Conservation (phyloP, 2,888 invertebrate species). For the Drosophila histrio region DNA sequence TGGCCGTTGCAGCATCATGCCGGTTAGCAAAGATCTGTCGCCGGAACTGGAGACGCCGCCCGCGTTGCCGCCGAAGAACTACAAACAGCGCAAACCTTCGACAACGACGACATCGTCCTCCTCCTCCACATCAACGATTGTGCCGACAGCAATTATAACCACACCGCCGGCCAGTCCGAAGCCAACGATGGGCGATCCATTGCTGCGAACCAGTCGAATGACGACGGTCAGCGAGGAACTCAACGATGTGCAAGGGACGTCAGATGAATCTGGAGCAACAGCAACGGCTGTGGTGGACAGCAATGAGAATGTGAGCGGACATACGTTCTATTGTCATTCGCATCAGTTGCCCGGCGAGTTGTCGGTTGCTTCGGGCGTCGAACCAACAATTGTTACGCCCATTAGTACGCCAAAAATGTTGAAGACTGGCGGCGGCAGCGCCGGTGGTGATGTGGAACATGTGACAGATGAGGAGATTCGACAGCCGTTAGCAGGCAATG, state of each 20-base stretch:
- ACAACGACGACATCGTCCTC: no score
- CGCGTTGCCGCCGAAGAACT: conserved; percentile 87
- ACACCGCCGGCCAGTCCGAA: conserved; percentile 84
- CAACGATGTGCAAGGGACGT: conserved; percentile 48
- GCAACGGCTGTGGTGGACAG: conserved; percentile 23
- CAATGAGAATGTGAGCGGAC: conserved; percentile 51
- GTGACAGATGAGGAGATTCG: not conserved
- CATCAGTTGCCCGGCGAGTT: conserved; percentile 71
- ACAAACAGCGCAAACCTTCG: conserved; percentile 83
- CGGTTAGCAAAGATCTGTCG: conserved; percentile 75
- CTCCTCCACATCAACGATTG: conserved; percentile 84
- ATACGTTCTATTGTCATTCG: conserved; percentile 68
- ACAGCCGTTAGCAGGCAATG: not conserved
- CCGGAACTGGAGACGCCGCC: conserved; percentile 85
- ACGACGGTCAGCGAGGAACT: conserved; percentile 83
- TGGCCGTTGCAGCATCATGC: conserved; percentile 67
- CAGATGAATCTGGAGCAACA: conserved; percentile 2
- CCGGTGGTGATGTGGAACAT: conserved; percentile 12
- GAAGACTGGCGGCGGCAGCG: conserved; percentile 8
- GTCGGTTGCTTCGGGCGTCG: conserved; percentile 1
- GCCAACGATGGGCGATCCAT: conserved; percentile 59
- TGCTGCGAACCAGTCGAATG: conserved; percentile 82
- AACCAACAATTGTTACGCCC: conserved; percentile 24
- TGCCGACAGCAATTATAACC: conserved; percentile 77
- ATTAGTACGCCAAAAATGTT: conserved; percentile 48